Percentiles rank a stretch among this genome's conserved stretches.
Conservation (phyloP, 1,140 invertebrate species). For the Lepidurus couesii region DNA sequence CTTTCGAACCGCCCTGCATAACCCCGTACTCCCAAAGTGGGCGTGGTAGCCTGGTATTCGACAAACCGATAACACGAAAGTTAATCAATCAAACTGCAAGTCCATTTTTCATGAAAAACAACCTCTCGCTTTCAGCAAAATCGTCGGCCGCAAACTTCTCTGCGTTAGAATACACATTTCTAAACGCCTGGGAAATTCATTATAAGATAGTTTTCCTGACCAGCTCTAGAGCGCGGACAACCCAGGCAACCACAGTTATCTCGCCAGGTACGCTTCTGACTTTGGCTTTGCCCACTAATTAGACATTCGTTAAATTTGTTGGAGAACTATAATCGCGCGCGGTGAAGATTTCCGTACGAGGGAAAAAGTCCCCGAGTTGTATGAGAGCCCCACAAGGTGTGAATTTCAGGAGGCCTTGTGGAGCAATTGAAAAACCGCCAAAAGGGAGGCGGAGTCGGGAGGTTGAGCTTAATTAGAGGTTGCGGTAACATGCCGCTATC, state of each 20-base stretch:
- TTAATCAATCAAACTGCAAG: constrained; percentile 1
- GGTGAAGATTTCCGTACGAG: neutral
- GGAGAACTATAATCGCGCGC: neutral
- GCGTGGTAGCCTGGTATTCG: neutral
- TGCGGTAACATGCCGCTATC: constrained; percentile 20
- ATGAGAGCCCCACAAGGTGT: neutral
- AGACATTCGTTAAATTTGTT: constrained; percentile 20
- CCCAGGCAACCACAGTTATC: neutral
- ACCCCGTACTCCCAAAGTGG: neutral
- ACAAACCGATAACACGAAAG: constrained; percentile 2
- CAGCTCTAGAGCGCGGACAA: neutral
- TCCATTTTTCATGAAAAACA: constrained; percentile 13
- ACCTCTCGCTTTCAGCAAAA: constrained; percentile 8
- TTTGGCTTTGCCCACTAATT: constrained; percentile 15
- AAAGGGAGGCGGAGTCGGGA: constrained; percentile 16
- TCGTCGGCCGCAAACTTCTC: neutral
- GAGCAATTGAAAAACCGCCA: constrained; percentile 19
- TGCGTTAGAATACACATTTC: neutral
- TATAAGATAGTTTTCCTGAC: neutral
- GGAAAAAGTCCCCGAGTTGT: neutral
- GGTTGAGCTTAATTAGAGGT: constrained; percentile 22
- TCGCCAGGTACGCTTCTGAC: constrained; percentile 4
- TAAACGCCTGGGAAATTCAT: neutral
- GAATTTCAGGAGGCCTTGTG: constrained; percentile 10
- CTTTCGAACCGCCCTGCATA: neutral